Conservation (phyloP, 2,113 vertebrate genomes). For the Tychaedon coryphoeus region DNA sequence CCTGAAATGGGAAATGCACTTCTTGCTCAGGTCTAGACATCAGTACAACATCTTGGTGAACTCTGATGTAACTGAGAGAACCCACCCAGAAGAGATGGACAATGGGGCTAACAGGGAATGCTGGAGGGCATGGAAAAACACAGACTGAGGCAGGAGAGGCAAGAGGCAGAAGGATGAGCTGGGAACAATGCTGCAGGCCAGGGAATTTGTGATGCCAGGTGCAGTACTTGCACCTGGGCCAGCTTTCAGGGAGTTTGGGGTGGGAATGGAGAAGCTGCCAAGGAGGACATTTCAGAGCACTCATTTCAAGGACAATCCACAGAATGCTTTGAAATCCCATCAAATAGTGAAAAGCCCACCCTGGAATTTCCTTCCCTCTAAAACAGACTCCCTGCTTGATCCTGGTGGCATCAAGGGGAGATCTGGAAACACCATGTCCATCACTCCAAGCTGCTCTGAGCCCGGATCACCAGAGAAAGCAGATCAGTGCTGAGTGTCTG, state of each 20-base stretch:
- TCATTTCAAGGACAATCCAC: neutral
- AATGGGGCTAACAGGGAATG: neutral
- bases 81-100: rapidly evolving
- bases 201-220: neutral
- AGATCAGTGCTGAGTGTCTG: neutral
- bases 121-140: neutral
- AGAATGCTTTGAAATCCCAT: neutral
- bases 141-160: neutral
- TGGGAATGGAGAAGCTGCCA: neutral
- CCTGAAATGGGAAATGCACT: neutral
- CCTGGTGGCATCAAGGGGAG: neutral
- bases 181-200: neutral
- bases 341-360: neutral
- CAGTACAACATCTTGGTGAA: neutral
- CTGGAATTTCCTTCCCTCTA: neutral
- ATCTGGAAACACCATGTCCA: neutral
- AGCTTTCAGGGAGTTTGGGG: neutral
- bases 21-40: neutral
- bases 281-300: neutral
- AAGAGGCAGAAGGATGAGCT: neutral
- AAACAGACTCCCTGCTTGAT: neutral
- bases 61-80: neutral
- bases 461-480: neutral
- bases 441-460: neutral
- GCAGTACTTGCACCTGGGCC: neutral